Evolutionary conservation across 37 sponge, comb jelly and placozoan species (phyloP).

Genomic region (Hormiphora californensis): DNA sequence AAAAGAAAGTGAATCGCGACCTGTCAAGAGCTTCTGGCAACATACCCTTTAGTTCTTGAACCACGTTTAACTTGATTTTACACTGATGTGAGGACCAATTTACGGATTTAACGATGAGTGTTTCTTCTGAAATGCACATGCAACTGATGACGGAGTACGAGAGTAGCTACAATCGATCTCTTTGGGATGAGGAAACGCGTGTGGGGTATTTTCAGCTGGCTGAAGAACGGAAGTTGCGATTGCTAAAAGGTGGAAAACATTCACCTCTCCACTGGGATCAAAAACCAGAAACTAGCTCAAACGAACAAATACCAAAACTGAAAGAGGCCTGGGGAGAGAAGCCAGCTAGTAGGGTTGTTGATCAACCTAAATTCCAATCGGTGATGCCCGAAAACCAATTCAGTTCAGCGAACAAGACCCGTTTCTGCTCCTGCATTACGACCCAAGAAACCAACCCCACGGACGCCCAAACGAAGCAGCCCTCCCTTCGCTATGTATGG

Average conservation of each 20-base stretch:
- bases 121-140: too few relatives aligned
- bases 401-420: neutral
- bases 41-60: too few relatives aligned
- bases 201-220: slow-evolving; percentile 2
- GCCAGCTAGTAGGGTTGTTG: too few relatives aligned
- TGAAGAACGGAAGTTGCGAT: neutral
- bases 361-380: too few relatives aligned
- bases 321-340: too few relatives aligned
- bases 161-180: slow-evolving; percentile 12
- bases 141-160: slow-evolving; percentile 32
- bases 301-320: too few relatives aligned
- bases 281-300: neutral
- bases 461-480: too few relatives aligned
- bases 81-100: too few relatives aligned
- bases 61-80: too few relatives aligned
- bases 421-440: neutral
- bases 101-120: neutral
- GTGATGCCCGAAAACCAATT: neutral
- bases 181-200: slow-evolving; percentile 35
- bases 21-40: too few relatives aligned
- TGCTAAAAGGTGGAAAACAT: neutral
- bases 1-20: too few relatives aligned
- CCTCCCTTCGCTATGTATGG: slow-evolving; percentile 39
- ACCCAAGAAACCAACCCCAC: neutral
- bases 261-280: slow-evolving; percentile 48